Percentiles rank a stretch among this genome's conserved stretches.
phyloP scores from a whole-genome alignment of 2,888 invertebrate species.

The Volucella bombylans region DNA sequence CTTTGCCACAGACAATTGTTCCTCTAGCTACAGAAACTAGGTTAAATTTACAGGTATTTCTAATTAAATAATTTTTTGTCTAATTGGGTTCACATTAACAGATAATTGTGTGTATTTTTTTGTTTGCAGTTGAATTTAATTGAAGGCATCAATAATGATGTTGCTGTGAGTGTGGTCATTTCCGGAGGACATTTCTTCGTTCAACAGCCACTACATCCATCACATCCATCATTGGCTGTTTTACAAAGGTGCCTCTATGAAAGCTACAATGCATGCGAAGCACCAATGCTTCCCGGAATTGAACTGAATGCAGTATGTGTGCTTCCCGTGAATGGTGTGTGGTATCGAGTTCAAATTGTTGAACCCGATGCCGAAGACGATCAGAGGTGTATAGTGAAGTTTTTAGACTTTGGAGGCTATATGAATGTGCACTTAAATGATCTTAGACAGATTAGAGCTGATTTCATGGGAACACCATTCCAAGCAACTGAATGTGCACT shows the following conservation, averaged over 20 bases:
- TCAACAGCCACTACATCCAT: conserved; percentile 97
- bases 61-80: background rate
- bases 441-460: conserved; percentile 95
- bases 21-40: conserved; percentile 81
- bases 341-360: conserved; percentile 94
- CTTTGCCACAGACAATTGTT: conserved; percentile 81
- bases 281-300: conserved; percentile 90
- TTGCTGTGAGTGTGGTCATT: conserved; percentile 93
- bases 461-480: conserved; percentile 97
- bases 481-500: conserved; percentile 97
- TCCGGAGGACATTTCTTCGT: conserved; percentile 95
- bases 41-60: conserved; percentile 83
- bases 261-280: conserved; percentile 90
- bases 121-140: conserved; percentile 90
- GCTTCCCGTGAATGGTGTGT: conserved; percentile 89
- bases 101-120: conserved; percentile 72
- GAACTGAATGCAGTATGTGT: conserved; percentile 94
- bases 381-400: conserved; percentile 88
- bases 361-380: conserved; percentile 83
- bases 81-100: background rate
- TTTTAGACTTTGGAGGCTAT: conserved; percentile 98
- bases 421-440: conserved; percentile 88
- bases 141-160: conserved; percentile 96
- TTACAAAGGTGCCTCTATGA: conserved; percentile 92
- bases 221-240: conserved; percentile 91